Conservation (phyloP, 2,113 vertebrate species). For the Formicarius rufipectus region DNA sequence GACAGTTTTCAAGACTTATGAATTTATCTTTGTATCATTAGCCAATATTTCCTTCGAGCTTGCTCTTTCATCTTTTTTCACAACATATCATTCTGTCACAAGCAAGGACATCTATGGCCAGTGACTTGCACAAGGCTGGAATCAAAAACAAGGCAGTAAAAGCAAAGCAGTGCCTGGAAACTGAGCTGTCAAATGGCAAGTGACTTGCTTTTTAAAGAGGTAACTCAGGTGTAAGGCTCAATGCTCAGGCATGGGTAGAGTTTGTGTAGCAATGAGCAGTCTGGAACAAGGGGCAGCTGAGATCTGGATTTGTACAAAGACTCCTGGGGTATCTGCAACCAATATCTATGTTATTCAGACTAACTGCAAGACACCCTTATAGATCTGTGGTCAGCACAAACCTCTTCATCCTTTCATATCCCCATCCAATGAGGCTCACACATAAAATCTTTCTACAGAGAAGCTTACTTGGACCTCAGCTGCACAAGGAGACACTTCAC, state of each 20-base stretch:
- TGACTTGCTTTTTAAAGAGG: background rate
- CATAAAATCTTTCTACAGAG: background rate
- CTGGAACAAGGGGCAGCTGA: background rate
- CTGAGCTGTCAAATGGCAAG: background rate
- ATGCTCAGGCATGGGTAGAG: background rate
- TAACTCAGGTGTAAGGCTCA: rapidly evolving
- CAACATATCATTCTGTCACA: background rate
- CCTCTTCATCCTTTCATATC: background rate
- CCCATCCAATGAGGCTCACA: background rate
- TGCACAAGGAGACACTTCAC: background rate
- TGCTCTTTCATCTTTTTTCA: background rate
- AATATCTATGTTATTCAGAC: background rate
- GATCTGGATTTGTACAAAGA: background rate
- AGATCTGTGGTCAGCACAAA: background rate
- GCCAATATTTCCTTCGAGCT: background rate
- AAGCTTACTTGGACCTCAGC: background rate
- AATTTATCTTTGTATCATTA: background rate
- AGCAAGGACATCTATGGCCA: background rate
- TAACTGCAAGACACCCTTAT: background rate
- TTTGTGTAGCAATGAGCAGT: background rate
- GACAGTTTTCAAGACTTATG: background rate
- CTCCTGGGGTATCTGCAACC: background rate
- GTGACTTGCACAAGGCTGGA: background rate
- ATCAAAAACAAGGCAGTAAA: background rate
- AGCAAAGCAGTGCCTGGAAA: background rate